Conservation (phyloP, 2,113 vertebrate species). For the Setophaga kirtlandii region DNA sequence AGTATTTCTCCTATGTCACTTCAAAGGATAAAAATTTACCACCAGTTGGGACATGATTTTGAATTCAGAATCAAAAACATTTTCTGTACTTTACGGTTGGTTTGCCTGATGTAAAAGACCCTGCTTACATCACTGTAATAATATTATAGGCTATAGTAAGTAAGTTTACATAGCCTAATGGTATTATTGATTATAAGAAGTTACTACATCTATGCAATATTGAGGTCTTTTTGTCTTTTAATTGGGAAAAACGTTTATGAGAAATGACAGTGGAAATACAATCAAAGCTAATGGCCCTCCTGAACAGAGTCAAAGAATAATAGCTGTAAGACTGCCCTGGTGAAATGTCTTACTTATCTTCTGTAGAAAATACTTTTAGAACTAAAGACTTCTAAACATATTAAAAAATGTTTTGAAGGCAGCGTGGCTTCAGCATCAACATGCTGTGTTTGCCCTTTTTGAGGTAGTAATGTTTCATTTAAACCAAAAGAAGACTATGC, state of each 20-base stretch:
- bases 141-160: not conserved
- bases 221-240: not conserved
- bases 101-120: not conserved
- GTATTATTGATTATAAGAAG: not conserved
- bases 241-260: not conserved
- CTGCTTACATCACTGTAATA: not conserved
- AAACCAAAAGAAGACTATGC: not conserved
- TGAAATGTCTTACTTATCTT: not conserved
- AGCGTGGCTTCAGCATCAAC: not conserved
- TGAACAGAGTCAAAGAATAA: not conserved
- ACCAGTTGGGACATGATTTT: not conserved
- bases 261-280: not conserved
- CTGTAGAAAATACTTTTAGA: not conserved
- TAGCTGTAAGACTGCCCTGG: not conserved
- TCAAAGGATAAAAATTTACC: not conserved
- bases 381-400: not conserved
- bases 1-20: not conserved
- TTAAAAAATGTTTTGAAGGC: not conserved
- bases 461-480: not conserved
- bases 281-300: not conserved
- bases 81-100: not conserved
- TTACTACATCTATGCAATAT: not conserved
- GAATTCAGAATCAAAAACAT: not conserved
- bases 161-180: not conserved
- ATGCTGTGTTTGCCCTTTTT: not conserved